These are phyloP conservation scores for Troides helena DNA, from an alignment of 2,888 invertebrate species.

Conservation along the genomic window DNA sequence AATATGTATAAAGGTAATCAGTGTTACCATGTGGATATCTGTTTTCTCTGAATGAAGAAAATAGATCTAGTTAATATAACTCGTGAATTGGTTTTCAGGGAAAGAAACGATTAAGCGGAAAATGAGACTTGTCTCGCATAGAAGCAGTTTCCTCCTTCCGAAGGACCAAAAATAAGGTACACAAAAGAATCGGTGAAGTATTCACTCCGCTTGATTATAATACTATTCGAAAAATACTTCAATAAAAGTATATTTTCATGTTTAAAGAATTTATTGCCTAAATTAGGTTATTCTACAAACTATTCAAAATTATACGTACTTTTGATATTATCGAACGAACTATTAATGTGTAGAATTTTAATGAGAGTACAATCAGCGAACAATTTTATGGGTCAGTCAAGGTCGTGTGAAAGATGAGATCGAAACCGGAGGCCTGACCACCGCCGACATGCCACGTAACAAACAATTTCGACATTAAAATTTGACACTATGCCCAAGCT, in stretches of 20 bases:
- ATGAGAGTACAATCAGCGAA: constrained; percentile 33
- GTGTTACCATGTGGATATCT: constrained; percentile 36
- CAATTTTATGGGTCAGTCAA: constrained; percentile 50
- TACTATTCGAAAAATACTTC: not conserved
- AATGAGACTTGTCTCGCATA: constrained; percentile 43
- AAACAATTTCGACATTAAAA: constrained; percentile 68
- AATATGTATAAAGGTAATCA: constrained; percentile 32
- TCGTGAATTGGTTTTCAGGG: constrained; percentile 65
- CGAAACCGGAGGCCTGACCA: constrained; percentile 53
- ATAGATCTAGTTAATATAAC: constrained; percentile 54
- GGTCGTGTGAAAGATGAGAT: constrained; percentile 64
- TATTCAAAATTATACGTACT: too few relatives aligned
- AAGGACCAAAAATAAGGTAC: constrained; percentile 49
- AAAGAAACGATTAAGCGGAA: constrained; percentile 52
- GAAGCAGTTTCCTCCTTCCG: constrained; percentile 46
- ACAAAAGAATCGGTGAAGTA: constrained; percentile 10
- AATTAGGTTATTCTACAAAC: too few relatives aligned
- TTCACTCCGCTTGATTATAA: not conserved
- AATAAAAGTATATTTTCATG: too few relatives aligned
- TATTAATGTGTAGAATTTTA: constrained; percentile 19
- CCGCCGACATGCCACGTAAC: constrained; percentile 58
- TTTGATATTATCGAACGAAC: not conserved
- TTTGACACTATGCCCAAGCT: constrained; percentile 62
- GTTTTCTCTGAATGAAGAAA: constrained; percentile 63
- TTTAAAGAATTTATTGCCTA: too few relatives aligned